Percentiles rank a stretch among this genome's conserved stretches.
Evolutionary conservation across 2,113 vertebrate species (phyloP).

Genomic region (Ornithorhynchus anatinus): DNA sequence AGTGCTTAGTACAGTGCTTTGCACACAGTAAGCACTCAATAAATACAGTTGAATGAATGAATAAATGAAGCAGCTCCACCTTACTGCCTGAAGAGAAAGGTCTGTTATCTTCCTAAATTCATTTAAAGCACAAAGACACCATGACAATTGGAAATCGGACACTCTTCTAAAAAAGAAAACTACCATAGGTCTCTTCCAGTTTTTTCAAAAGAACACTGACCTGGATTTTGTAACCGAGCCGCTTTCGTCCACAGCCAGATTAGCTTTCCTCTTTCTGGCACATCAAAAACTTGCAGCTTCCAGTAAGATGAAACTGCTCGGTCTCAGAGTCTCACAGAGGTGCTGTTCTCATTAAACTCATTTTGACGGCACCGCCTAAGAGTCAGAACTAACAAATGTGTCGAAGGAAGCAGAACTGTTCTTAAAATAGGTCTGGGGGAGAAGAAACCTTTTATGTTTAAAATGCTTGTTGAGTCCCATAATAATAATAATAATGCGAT

Average conservation of each 20-base stretch:
- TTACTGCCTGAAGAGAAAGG: too few relatives aligned
- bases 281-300: neutral
- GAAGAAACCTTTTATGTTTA: constrained; percentile 21
- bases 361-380: constrained; percentile 16
- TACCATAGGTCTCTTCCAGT: too few relatives aligned
- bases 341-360: constrained; percentile 23
- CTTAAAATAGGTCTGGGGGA: constrained; percentile 36
- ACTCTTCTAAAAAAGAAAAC: too few relatives aligned
- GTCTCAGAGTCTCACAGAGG: constrained; percentile 18
- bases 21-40: too few relatives aligned
- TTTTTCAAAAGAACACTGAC: neutral
- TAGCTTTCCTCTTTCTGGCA: constrained; percentile 17
- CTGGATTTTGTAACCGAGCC: neutral
- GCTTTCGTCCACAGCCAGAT: neutral
- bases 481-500: constrained; percentile 14
- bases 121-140: too few relatives aligned
- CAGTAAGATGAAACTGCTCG: constrained; percentile 1
- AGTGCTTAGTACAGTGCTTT: too few relatives aligned
- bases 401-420: constrained; percentile 14
- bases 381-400: constrained; percentile 6
- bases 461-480: neutral
- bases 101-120: too few relatives aligned
- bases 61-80: too few relatives aligned
- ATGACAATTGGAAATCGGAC: too few relatives aligned
- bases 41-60: too few relatives aligned